A percentile compares a stretch with the other conserved stretches of the same genome.
Conservation (phyloP, 2,113 vertebrate species). For the Sterrhoptilus dennistouni region DNA sequence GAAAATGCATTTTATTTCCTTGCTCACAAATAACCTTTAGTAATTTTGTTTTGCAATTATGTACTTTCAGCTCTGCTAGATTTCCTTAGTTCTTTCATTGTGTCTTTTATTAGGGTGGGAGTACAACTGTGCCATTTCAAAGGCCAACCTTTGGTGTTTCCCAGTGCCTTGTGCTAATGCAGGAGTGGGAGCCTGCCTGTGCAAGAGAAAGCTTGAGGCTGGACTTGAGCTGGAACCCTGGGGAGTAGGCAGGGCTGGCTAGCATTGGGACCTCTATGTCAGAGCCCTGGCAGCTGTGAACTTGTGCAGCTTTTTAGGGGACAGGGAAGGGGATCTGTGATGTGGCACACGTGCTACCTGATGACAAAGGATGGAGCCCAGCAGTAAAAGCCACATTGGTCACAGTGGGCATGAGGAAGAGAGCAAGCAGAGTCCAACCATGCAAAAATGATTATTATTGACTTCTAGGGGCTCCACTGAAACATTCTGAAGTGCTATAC, state of each 20-base stretch:
- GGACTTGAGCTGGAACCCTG: neutral
- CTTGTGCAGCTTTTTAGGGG: neutral
- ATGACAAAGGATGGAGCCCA: neutral
- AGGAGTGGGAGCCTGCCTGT: neutral
- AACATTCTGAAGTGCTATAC: neutral
- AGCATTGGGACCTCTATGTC: accelerated
- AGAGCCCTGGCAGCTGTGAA: neutral
- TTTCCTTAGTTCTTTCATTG: neutral
- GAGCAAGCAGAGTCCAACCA: neutral
- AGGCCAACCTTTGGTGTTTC: neutral
- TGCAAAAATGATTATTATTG: neutral
- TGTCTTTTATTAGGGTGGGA: neutral
- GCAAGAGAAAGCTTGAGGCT: neutral
- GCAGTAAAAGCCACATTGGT: neutral
- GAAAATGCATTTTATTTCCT: neutral
- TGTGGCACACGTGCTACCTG: accelerated
- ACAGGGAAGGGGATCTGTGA: neutral
- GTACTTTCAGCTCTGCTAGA: neutral
- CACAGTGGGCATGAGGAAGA: neutral
- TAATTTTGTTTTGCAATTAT: neutral
- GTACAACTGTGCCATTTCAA: neutral
- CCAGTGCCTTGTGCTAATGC: accelerated
- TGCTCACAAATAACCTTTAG: neutral
- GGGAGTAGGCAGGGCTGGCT: neutral
- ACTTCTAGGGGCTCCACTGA: neutral